Evolutionary conservation across 2,888 invertebrate genomes (phyloP), one percentile per base, ranked within the genome.

Genomic region (Panzeria rudis): DNA sequence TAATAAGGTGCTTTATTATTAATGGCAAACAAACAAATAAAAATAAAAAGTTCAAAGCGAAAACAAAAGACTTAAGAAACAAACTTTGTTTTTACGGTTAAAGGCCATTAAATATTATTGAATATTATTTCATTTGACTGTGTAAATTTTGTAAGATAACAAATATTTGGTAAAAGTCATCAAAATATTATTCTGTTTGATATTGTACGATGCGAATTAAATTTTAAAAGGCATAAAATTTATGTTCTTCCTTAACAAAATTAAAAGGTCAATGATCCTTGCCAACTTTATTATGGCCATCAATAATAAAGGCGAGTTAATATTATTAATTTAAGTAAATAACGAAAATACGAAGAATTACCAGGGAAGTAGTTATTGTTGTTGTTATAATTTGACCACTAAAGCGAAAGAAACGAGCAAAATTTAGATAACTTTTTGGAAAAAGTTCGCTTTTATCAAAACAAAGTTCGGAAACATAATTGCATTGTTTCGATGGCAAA

Each of bases 1-100:
- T 62, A 73, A 80, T 69, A 78, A 44, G 62, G 32, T 73, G 56
- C 52, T 68, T 71, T 75, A 71, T 56, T 44, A 41, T 7, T 59
- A 77, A n/a, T 32, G n/a, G 7, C 44, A 17, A 29, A 32, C 13
- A 35, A 29, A 47, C 17, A 35, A 73, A 44, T 32, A 15, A 29
- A 61, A 62, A 59, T 44, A 17, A 72, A 29, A 32, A 35, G 9
- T n/a, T 23, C 9, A 38, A 62, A 61, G 35, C 13, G 29, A 62
- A 71, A 75, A 50, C 50, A 62, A 66, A 72, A 56, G 66, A 64
- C 35, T 50, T 9, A 20, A 44, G 56, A 56, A 44, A 44, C 72
- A 76, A 44, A 68, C 59, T 75, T 81, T 61, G 25, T 23, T 62
- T 61, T 44, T 52, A 29, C n/a, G 61, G 61, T 41, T 56, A 47